Evolutionary conservation across 2,113 vertebrate genomes (phyloP).

Genomic region (Antechinus flavipes): DNA sequence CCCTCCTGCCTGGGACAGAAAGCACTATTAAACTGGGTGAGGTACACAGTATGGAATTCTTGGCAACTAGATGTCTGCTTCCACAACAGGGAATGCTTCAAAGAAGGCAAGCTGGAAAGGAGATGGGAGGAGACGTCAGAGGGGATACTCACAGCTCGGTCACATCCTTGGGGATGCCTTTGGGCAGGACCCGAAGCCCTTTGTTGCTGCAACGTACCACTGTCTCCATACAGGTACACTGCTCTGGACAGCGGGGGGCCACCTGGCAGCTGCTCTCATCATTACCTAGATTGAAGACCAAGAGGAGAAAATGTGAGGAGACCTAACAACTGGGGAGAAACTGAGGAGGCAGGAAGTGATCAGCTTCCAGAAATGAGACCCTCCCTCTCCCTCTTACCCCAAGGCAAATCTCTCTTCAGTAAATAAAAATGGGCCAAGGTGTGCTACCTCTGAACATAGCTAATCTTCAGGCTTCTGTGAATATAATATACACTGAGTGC

Average conservation of each 20-base stretch:
- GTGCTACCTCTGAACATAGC: neutral
- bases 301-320: neutral
- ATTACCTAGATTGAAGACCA: constrained; percentile 82
- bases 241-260: constrained; percentile 92
- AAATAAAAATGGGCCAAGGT: neutral
- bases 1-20: neutral
- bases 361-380: neutral
- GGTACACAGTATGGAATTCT: neutral
- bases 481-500: neutral
- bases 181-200: constrained; percentile 92
- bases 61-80: neutral
- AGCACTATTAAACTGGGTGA: neutral
- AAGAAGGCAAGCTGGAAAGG: neutral
- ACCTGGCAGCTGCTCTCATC: constrained; percentile 95
- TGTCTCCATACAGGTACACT: constrained; percentile 93
- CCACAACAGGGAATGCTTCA: fast-evolving
- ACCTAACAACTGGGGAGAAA: neutral
- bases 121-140: fast-evolving
- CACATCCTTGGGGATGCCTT: constrained; percentile 96
- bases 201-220: constrained; percentile 98
- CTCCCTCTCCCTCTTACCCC: no score
- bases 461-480: fast-evolving
- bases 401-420: no score
- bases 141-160: constrained; percentile 94
- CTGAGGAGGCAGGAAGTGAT: neutral